phyloP scores from a whole-genome alignment of 1,140 invertebrate genomes.

The Episyrphus balteatus region DNA sequence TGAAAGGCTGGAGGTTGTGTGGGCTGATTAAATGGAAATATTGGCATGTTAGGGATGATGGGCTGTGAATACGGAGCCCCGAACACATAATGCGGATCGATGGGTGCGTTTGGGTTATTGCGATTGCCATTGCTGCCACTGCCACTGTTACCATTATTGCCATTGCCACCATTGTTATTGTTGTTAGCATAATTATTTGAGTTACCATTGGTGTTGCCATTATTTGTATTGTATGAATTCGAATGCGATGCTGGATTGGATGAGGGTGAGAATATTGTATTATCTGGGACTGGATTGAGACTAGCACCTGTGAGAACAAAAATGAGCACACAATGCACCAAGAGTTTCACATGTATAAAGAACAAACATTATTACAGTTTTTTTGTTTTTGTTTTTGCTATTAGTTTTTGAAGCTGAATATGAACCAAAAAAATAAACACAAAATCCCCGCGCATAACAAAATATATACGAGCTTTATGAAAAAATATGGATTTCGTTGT shows the following conservation, averaged over 20 bases:
- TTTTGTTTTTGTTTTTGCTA: neutral
- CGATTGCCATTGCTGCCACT: neutral
- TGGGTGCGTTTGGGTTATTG: slow-evolving; percentile 5
- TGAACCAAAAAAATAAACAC: too few species aligned
- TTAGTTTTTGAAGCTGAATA: too few species aligned
- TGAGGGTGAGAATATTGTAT: slow-evolving; percentile 29
- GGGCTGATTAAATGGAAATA: slow-evolving; percentile 34
- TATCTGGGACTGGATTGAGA: slow-evolving; percentile 32
- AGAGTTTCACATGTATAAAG: neutral
- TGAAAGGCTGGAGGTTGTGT: slow-evolving; percentile 32
- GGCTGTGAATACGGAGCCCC: slow-evolving; percentile 31
- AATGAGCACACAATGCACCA: neutral
- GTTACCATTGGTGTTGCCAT: slow-evolving; percentile 1
- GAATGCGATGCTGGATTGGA: slow-evolving; percentile 23
- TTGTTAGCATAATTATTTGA: slow-evolving; percentile 6
- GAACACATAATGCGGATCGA: slow-evolving; percentile 36
- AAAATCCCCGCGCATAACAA: too few species aligned
- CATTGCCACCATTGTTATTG: slow-evolving; percentile 1
- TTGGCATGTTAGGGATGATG: slow-evolving; percentile 33
- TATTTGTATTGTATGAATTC: neutral
- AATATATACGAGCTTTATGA: too few species aligned
- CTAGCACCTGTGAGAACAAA: slow-evolving; percentile 26
- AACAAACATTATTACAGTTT: neutral
- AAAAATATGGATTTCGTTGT: too few species aligned
- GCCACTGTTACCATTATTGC: neutral